These are phyloP conservation scores for Ectropis grisescens DNA, from an alignment of 1,140 invertebrate genomes.

Conservation along the genomic window DNA sequence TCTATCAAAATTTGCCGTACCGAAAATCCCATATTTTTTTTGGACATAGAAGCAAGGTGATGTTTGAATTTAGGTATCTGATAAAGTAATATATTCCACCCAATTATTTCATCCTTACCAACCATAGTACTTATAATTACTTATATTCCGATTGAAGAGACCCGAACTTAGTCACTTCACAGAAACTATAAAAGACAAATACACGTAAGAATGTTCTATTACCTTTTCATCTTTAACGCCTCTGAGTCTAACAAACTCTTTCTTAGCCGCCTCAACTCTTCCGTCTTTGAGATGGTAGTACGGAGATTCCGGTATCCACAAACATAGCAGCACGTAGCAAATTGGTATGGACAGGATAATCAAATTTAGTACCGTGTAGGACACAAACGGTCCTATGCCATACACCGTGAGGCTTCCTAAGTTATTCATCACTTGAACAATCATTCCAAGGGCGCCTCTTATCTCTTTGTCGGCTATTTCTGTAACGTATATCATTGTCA, in stretches of 20 bases:
- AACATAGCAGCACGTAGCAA: conserved; percentile 73
- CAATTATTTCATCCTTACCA: too few relatives aligned
- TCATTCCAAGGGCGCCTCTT: conserved; percentile 76
- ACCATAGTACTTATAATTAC: too few relatives aligned
- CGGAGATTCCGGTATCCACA: conserved; percentile 85
- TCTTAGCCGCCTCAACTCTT: conserved; percentile 53
- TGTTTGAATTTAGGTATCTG: too few relatives aligned
- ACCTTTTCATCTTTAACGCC: conserved; percentile 49
- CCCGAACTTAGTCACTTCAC: too few relatives aligned
- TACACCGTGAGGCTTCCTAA: conserved; percentile 73
- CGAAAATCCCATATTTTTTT: too few relatives aligned
- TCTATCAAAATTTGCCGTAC: too few relatives aligned
- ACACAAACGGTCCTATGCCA: conserved; percentile 70
- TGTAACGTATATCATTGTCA: conserved; percentile 76
- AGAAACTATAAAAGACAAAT: too few relatives aligned
- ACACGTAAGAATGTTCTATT: too few relatives aligned
- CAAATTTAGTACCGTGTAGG: conserved; percentile 64
- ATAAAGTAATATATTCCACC: too few relatives aligned
- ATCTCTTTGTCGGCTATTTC: conserved; percentile 80
- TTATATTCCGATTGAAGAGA: too few relatives aligned
- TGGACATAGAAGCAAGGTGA: too few relatives aligned
- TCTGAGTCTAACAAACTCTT: conserved; percentile 56
- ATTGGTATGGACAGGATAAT: conserved; percentile 57
- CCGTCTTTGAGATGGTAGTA: conserved; percentile 76
- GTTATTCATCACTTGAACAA: conserved; percentile 78